A percentile compares a stretch with the other conserved stretches of the same genome.
Evolutionary conservation across 2,113 vertebrate genomes (phyloP).

Genomic region (Salvelinus namaycush): DNA sequence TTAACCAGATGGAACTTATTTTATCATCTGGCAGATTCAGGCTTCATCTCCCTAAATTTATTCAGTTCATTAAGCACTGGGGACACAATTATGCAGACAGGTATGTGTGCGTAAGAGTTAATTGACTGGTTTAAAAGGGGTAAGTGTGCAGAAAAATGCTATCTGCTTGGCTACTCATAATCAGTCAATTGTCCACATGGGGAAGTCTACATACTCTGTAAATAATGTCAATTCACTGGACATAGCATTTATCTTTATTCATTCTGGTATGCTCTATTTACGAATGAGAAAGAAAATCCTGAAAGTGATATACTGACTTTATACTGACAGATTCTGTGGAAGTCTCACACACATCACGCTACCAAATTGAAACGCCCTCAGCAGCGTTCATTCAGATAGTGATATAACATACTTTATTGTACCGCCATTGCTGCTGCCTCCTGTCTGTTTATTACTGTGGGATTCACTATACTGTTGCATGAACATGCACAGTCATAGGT

Average conservation of each 20-base stretch:
- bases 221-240: neutral
- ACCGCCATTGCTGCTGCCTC: too few species aligned
- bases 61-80: constrained; percentile 67
- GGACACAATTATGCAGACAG: constrained; percentile 66
- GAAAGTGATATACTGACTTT: too few species aligned
- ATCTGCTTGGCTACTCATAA: constrained; percentile 53
- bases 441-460: too few species aligned
- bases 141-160: constrained; percentile 50
- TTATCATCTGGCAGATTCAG: constrained; percentile 40
- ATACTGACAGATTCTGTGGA: too few species aligned
- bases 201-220: neutral
- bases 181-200: constrained; percentile 22
- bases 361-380: too few species aligned
- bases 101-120: constrained; percentile 63
- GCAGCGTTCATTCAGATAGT: too few species aligned
- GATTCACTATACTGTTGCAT: too few species aligned
- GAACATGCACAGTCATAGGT: neutral
- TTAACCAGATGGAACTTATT: constrained; percentile 37
- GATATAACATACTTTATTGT: too few species aligned
- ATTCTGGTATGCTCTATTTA: neutral
- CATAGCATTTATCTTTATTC: neutral
- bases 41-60: constrained; percentile 51
- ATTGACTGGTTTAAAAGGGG: constrained; percentile 65
- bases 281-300: too few species aligned
- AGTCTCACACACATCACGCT: too few species aligned